A percentile compares a stretch with the other conserved stretches of the same genome.
These are phyloP conservation scores for Oryctes rhinoceros DNA, from an alignment of 1,140 invertebrate genomes.

Conservation along the genomic window DNA sequence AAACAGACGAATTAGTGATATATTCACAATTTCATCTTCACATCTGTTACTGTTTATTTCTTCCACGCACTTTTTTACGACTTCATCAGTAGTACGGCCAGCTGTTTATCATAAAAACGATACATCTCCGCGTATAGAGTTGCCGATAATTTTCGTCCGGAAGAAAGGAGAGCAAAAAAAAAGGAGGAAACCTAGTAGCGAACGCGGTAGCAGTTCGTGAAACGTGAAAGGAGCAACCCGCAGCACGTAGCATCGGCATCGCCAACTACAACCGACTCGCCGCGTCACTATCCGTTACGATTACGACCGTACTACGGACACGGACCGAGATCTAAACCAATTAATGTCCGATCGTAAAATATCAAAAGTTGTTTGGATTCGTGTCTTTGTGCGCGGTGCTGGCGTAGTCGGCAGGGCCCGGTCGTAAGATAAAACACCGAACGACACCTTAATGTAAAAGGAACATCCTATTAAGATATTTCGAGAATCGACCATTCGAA, in stretches of 20 bases:
- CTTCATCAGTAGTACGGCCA: slow-evolving; percentile 15
- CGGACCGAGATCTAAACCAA: slow-evolving; percentile 35
- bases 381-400: slow-evolving; percentile 28
- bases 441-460: slow-evolving; percentile 33
- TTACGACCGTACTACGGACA: neutral
- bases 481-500: slow-evolving; percentile 29
- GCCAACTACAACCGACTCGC: neutral
- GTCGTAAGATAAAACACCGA: slow-evolving; percentile 31
- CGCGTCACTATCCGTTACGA: neutral
- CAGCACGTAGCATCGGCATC: neutral
- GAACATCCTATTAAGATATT: slow-evolving; percentile 37
- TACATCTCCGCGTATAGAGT: slow-evolving; percentile 9
- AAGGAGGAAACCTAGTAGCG: slow-evolving; percentile 2
- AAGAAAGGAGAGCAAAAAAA: neutral
- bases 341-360: slow-evolving; percentile 37
- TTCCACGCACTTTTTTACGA: slow-evolving; percentile 1
- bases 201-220: neutral
- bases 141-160: slow-evolving; percentile 29
- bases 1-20: neutral
- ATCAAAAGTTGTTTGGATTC: slow-evolving; percentile 34
- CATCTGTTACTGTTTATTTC: slow-evolving; percentile 32
- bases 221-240: neutral
- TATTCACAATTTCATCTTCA: slow-evolving; percentile 26
- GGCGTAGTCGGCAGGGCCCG: slow-evolving; percentile 16
- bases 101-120: slow-evolving; percentile 28